Base-by-base conservation (phyloP, 2,797 vertebrate species). In the Sparus aurata region DNA sequence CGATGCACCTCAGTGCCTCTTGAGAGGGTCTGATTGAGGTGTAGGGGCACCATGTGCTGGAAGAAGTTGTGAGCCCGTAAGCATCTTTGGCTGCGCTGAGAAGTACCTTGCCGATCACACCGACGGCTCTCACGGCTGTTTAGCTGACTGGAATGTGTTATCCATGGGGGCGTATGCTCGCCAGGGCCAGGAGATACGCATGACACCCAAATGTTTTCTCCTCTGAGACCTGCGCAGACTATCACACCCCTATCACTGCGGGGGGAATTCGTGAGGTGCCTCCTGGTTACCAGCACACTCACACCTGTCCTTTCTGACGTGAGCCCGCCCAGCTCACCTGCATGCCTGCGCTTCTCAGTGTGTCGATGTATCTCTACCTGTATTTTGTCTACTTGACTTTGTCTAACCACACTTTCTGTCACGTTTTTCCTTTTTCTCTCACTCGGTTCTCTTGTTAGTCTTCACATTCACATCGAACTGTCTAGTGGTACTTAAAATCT, bases 291-390 rank as follows among this genome's bases (percentile, higher is more conserved):
- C 53, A 58, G 63, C 72, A 62, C 74, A 80, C 18, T 89, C 91
- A 91, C 95, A 95, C 93, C 95, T 95, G 94, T 93, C 84, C 84
- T 73, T 64, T 77, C 63, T 83, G 79, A 95, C 91, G 91, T 93
- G 91, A 90, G 87, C 74, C 65, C 72, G 74, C 55, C 66, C 83
- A 41, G 59, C 81, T 73, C 65, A 90, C 89, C 74, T 83, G 76
- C 74, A 82, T 84, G 67, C n/a, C 60, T 79, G 41, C 60, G 64
- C 63, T 43, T 76, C 47, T 54, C 17, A 57, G 12, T 69, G 43
- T 69, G 23, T 49, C 38, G 12, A 6, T 66, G n/a, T 68, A 45
- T 72, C 30, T 82, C 45, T 52, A 15, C n/a, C 47, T 67, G 18
- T 49, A 43, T 20, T 59, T 13, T 65, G 16, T 54, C 6, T 59